A percentile compares a stretch with the other conserved stretches of the same genome.
phyloP scores from a whole-genome alignment of 2,888 invertebrate genomes.

The Acleris emargana region DNA sequence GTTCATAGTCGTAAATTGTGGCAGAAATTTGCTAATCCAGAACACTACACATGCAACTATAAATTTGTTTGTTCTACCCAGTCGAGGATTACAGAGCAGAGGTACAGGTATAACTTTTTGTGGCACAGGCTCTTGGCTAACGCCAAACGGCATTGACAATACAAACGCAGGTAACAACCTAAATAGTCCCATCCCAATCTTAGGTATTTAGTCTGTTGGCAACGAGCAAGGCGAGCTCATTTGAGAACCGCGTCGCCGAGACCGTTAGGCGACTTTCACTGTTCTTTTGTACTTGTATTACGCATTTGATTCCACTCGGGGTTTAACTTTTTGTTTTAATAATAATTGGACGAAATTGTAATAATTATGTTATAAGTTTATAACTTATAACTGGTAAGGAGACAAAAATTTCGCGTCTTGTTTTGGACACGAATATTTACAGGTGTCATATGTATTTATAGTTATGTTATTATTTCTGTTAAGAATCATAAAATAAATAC shows the following conservation, averaged over 20 bases:
- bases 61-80: too few species aligned
- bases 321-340: slow-evolving; percentile 14
- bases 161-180: slow-evolving; percentile 20
- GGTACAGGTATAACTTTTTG: background rate
- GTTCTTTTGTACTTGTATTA: slow-evolving; percentile 44
- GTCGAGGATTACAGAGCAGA: background rate
- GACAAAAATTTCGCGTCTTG: too few species aligned
- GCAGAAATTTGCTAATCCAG: too few species aligned
- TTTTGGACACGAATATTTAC: too few species aligned
- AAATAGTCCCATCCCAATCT: slow-evolving; percentile 21
- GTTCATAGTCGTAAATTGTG: too few species aligned
- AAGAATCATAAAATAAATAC: too few species aligned
- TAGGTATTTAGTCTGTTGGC: slow-evolving; percentile 31
- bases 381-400: too few species aligned
- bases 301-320: slow-evolving; percentile 35
- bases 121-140: slow-evolving; percentile 7
- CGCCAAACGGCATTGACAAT: slow-evolving; percentile 31
- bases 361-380: too few species aligned
- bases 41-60: too few species aligned
- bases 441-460: too few species aligned
- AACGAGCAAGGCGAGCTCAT: slow-evolving; percentile 26
- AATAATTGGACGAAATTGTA: background rate
- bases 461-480: too few species aligned
- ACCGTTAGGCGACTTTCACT: slow-evolving; percentile 54
- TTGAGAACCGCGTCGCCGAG: slow-evolving; percentile 39